Conservation (phyloP, 2,888 invertebrate species). For the Pammene aurita region DNA sequence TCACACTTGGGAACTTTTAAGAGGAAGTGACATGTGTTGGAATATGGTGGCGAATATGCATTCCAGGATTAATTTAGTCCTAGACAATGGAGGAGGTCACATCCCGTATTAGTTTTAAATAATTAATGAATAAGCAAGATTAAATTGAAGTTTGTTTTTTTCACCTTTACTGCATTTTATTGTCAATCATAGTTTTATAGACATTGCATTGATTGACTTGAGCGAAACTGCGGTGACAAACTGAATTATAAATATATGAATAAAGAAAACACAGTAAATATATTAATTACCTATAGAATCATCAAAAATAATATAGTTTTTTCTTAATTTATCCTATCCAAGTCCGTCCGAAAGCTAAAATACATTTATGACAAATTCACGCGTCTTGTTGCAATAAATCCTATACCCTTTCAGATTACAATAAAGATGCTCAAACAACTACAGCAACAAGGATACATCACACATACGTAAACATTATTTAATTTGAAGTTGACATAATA, state of each 20-base stretch:
- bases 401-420: background rate
- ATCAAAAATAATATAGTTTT: slow-evolving; percentile 12
- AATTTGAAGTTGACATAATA: slow-evolving; percentile 6
- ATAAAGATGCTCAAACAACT: slow-evolving; percentile 2
- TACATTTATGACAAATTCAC: slow-evolving; percentile 11
- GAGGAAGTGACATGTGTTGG: slow-evolving; percentile 17
- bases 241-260: slow-evolving; percentile 7
- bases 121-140: slow-evolving; percentile 3
- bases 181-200: slow-evolving; percentile 8
- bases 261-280: slow-evolving; percentile 9
- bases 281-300: background rate
- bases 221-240: slow-evolving; percentile 5
- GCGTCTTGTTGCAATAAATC: slow-evolving; percentile 10
- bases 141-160: background rate
- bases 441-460: slow-evolving; percentile 4
- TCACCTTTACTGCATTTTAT: slow-evolving; percentile 11
- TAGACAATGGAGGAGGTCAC: slow-evolving; percentile 9
- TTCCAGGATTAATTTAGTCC: slow-evolving; percentile 15
- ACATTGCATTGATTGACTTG: slow-evolving; percentile 13
- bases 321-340: slow-evolving; percentile 13
- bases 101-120: slow-evolving; percentile 14
- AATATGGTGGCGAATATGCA: slow-evolving; percentile 19
- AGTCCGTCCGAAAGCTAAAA: slow-evolving; percentile 9
- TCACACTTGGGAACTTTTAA: slow-evolving; percentile 16
- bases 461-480: slow-evolving; percentile 6